Evolutionary conservation across 2,797 vertebrate species (phyloP).

Genomic region (Epinephelus awoara): DNA sequence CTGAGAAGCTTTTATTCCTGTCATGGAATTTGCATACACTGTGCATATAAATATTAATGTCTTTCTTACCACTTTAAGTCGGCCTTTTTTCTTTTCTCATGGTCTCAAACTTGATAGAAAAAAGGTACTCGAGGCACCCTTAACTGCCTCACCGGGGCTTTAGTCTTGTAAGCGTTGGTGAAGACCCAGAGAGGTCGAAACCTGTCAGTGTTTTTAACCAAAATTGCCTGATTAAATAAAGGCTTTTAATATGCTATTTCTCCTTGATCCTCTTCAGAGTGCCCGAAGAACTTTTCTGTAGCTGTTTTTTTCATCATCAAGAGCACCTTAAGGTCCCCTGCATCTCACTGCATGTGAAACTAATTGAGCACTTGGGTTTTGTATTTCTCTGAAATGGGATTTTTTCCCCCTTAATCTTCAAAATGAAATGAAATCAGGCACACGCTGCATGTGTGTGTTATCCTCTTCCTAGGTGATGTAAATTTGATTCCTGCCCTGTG

Average conservation of each 20-base stretch:
- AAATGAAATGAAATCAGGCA: no score
- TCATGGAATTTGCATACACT: background rate
- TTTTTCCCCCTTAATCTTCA: background rate
- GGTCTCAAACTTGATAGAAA: background rate
- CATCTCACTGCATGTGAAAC: background rate
- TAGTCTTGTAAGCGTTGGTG: background rate
- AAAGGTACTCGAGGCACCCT: background rate
- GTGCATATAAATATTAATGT: background rate
- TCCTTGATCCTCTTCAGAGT: background rate
- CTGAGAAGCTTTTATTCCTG: background rate
- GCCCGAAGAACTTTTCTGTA: background rate
- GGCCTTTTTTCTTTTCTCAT: background rate
- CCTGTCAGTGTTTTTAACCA: background rate
- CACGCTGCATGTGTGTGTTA: no score
- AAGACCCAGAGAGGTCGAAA: background rate
- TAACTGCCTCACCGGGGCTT: background rate
- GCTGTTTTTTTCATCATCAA: background rate
- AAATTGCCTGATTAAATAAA: conserved; percentile 17
- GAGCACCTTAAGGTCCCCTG: background rate
- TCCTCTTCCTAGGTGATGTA: background rate
- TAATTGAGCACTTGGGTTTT: background rate
- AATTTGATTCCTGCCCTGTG: background rate
- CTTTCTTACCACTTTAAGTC: background rate
- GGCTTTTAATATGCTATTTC: background rate
- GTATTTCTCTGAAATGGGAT: background rate